These are phyloP conservation scores for Cylas formicarius DNA, from an alignment of 1,140 invertebrate genomes.

Conservation along the genomic window DNA sequence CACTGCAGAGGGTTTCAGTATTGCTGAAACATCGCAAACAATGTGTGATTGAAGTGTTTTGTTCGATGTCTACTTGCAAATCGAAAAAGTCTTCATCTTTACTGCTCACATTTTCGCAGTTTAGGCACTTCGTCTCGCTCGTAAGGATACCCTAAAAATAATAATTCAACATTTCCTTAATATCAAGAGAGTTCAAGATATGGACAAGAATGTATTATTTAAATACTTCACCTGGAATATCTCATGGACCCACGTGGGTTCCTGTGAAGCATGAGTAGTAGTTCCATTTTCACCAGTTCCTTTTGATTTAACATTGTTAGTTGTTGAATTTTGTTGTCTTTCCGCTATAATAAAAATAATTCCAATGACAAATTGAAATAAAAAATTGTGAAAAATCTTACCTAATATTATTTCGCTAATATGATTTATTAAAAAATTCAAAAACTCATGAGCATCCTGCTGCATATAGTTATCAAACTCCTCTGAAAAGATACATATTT, in stretches of 20 bases:
- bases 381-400: constrained; percentile 46
- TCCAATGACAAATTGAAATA: constrained; percentile 3
- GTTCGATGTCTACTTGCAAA: constrained; percentile 97
- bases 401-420: constrained; percentile 90
- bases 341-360: constrained; percentile 32
- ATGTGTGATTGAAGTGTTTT: constrained; percentile 98
- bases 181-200: neutral
- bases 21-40: constrained; percentile 96
- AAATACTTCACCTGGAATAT: constrained; percentile 74
- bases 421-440: constrained; percentile 97
- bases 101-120: constrained; percentile 98
- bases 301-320: constrained; percentile 43
- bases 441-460: constrained; percentile 99
- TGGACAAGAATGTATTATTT: neutral
- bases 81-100: constrained; percentile 99
- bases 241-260: constrained; percentile 98
- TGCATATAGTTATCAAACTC: constrained; percentile 99
- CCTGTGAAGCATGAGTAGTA: constrained; percentile 52
- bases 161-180: constrained; percentile 5
- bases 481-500: constrained; percentile 69
- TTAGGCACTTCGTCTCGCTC: constrained; percentile 97
- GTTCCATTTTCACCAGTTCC: constrained; percentile 46
- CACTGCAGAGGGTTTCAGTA: constrained; percentile 97
- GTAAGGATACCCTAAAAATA: constrained; percentile 77
- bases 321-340: constrained; percentile 38